Evolutionary conservation across 2,888 invertebrate genomes (phyloP), one percentile per base, ranked within the genome.

Genomic region (Malacosoma neustria): DNA sequence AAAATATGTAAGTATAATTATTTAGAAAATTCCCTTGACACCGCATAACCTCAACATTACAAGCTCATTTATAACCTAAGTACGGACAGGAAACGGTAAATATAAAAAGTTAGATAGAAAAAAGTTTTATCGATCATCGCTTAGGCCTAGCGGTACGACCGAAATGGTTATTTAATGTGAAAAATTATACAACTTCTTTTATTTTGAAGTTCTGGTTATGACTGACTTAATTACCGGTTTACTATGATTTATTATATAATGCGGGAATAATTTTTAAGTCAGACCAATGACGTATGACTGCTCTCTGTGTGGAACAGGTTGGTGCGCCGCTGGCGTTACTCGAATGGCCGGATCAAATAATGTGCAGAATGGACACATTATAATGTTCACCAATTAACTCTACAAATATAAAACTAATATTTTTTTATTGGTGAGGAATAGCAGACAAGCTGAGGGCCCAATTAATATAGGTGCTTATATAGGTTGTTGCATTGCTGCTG

Each of bases 191-290:
- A 76, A 76, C 72, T 73, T 68, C 74, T 79, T 75, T 75, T 74
- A 73, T 70, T 73, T 60, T 54, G 54, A 66, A 61, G 75, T 75
- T 79, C 74, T 74, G 77, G 77, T 72, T 80, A 72, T 79, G 79
- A 81, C 76, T 77, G 79, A 79, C 77, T 82, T 85, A 85, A 85
- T 85, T 85, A 84, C 82, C 59, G 74, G 82, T 72, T 77, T 74
- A 80, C 79, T 77, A 84, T 85, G 84, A 85, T 85, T 85, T 85
- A 85, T 84, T 76, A 68, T 76, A 70, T 76, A 77, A 81, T 72
- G 71, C 63, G 57, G 72, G 80, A 79, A 82, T 80, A 74, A 76
- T 80, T 81, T 75, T 77, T 65, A 62, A 77, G 70, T 62, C 71
- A 48, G 66, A 37, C 66, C 77, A 73, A 79, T 80, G 82, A 82